phyloP scores from a whole-genome alignment of 2,888 invertebrate species.

The Lithophane ornitopus region DNA sequence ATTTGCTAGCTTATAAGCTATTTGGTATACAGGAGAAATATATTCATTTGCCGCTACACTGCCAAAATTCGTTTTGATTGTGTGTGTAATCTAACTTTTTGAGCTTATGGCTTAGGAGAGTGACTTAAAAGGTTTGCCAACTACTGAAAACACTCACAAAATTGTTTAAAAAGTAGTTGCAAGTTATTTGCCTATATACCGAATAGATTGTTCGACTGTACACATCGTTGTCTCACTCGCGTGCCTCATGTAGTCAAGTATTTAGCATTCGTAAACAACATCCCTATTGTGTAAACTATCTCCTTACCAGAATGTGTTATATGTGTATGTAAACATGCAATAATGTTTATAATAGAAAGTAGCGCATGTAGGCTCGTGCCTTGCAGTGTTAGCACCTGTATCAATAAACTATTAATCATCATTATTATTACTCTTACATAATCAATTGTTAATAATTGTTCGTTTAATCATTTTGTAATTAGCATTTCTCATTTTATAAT shows the following conservation, averaged over 20 bases:
- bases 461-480: not conserved
- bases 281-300: not conserved
- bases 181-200: too few relatives aligned
- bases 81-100: too few relatives aligned
- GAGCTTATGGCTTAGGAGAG: too few relatives aligned
- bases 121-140: too few relatives aligned
- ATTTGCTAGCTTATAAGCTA: too few relatives aligned
- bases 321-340: not conserved
- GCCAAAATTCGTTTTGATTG: too few relatives aligned
- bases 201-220: too few relatives aligned
- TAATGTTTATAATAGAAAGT: slow-evolving; percentile 25
- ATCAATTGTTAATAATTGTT: slow-evolving; percentile 8
- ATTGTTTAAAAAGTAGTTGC: too few relatives aligned
- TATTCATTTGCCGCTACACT: too few relatives aligned
- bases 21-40: too few relatives aligned
- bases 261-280: not conserved
- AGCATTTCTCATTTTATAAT: not conserved
- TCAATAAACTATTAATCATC: slow-evolving; percentile 34
- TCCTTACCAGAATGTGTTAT: not conserved
- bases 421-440: slow-evolving; percentile 5
- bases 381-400: slow-evolving; percentile 10
- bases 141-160: too few relatives aligned
- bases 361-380: slow-evolving; percentile 1
- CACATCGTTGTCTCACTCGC: too few relatives aligned
- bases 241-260: not conserved